A percentile compares a stretch with the other conserved stretches of the same genome.
Evolutionary conservation across 2,888 invertebrate species (phyloP).

Genomic region (Drosophila stalkeri): DNA sequence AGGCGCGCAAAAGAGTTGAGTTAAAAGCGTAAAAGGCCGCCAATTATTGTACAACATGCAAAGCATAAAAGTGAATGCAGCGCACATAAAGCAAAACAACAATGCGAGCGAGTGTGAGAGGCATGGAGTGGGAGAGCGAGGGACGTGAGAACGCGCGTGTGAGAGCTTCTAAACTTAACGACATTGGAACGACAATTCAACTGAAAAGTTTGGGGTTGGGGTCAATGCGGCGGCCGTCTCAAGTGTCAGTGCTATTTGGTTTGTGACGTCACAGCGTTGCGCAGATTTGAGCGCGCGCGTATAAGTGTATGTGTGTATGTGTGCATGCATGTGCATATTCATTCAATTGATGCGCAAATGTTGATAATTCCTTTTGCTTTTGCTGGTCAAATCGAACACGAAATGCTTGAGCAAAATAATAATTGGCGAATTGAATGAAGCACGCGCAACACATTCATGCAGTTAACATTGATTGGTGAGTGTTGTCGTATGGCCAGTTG

Average conservation of each 20-base stretch:
- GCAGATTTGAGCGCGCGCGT: not conserved
- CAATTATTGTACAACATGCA: slow-evolving; percentile 13
- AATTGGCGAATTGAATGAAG: slow-evolving; percentile 62
- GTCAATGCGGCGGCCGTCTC: slow-evolving; percentile 11
- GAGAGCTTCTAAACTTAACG: slow-evolving; percentile 19
- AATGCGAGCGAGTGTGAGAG: not conserved
- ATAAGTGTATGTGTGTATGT: not conserved
- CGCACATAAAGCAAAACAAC: not conserved
- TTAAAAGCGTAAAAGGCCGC: slow-evolving; percentile 18
- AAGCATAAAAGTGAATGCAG: slow-evolving; percentile 17
- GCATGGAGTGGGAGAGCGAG: not conserved
- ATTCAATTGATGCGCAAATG: slow-evolving; percentile 9
- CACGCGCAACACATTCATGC: slow-evolving; percentile 66
- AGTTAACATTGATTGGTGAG: slow-evolving; percentile 39
- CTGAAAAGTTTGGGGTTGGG: not conserved
- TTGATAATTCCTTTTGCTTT: slow-evolving; percentile 36
- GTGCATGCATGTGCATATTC: not conserved
- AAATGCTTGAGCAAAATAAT: slow-evolving; percentile 67
- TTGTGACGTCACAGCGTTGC: slow-evolving; percentile 12
- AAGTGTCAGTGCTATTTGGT: slow-evolving; percentile 40
- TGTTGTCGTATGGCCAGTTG: not conserved
- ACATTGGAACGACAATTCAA: slow-evolving; percentile 20
- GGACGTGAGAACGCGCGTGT: not conserved
- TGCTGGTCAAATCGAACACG: slow-evolving; percentile 51
- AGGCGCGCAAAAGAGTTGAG: slow-evolving; percentile 7